Evolutionary conservation across 2,888 invertebrate species (phyloP), one percentile per base, ranked within the genome.

Genomic region (Therioaphis trifolii): DNA sequence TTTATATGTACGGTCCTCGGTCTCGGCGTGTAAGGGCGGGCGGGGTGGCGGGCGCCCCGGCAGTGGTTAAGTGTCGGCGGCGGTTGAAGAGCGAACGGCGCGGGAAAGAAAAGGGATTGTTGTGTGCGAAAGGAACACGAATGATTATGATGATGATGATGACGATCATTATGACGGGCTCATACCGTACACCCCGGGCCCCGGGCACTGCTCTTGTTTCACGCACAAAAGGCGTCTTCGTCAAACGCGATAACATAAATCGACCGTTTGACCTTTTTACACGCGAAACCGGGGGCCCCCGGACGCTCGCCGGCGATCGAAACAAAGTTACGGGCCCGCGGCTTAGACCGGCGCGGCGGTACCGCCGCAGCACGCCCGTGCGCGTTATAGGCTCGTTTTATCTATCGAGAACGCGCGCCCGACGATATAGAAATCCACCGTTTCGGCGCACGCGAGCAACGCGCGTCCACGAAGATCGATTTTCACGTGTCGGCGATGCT

Each of bases 81-180:
- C 18, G 4, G 29, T 40, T 5, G 24, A 11, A 24, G 61, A n/a
- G 29, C 24, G 21, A 18, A 18, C 12, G 12, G 24, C 14, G 58
- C 18, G 29, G 24, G 52, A 68, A 52, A 35, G 49, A 78, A 66
- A 52, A 24, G 49, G 52, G 66, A 78, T 78, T 52, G 77, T 78
- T 78, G 66, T 78, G 15, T 15, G n/a, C 35, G 52, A 68, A 52
- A 68, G 52, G 77, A 52, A 78, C 77, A 68, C 66, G 77, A 78
- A 78, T 78, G 77, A 78, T 78, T 78, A 78, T 78, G 77, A 77
- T 66, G 77, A 78, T 66, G 77, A 78, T 78, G 77, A 78, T 78
- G 66, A 68, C 66, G 66, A 78, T 78, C 77, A 78, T 78, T 78
- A 68, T 78, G 77, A 35, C 24, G 52, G 24, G 77, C 66, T 78